These are phyloP conservation scores for Ryuthela nishihirai DNA, from an alignment of 2,888 invertebrate genomes.

Conservation along the genomic window DNA sequence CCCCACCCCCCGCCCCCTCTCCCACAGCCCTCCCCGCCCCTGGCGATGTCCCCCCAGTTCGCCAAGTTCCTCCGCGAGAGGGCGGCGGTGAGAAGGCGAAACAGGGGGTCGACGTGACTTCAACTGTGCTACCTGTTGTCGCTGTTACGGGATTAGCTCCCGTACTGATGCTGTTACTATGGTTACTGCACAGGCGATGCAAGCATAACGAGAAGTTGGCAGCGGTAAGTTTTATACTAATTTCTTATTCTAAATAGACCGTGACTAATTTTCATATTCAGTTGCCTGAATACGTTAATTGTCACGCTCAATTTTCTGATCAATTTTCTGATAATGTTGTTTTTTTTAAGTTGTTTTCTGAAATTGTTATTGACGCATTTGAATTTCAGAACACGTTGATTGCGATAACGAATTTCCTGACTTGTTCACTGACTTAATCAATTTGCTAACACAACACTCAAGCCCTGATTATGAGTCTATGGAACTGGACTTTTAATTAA, in stretches of 20 bases:
- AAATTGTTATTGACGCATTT: too few species aligned
- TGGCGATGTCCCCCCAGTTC: constrained; percentile 29
- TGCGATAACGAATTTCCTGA: too few species aligned
- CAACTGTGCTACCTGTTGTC: constrained; percentile 27
- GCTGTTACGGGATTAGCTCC: constrained; percentile 30
- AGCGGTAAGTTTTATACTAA: constrained; percentile 18
- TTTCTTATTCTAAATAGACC: neutral
- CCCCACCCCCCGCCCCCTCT: constrained; percentile 31
- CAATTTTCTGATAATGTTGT: too few species aligned
- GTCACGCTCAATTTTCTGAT: too few species aligned
- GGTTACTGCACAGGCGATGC: constrained; percentile 23
- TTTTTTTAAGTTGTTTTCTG: too few species aligned
- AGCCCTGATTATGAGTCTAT: too few species aligned
- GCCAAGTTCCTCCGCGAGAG: neutral
- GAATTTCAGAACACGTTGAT: too few species aligned
- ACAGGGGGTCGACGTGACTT: constrained; percentile 12
- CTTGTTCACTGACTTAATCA: too few species aligned
- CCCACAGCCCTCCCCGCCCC: constrained; percentile 24
- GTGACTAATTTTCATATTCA: too few species aligned
- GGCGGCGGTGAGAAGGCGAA: constrained; percentile 10
- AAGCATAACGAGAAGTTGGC: constrained; percentile 31
- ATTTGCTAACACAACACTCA: too few species aligned
- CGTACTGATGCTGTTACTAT: constrained; percentile 18
- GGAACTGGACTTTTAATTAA: too few species aligned
- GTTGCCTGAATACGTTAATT: too few species aligned